Percentiles rank a stretch among this genome's conserved stretches.
Conservation (phyloP, 2,113 vertebrate genomes). For the Melozone crissalis region DNA sequence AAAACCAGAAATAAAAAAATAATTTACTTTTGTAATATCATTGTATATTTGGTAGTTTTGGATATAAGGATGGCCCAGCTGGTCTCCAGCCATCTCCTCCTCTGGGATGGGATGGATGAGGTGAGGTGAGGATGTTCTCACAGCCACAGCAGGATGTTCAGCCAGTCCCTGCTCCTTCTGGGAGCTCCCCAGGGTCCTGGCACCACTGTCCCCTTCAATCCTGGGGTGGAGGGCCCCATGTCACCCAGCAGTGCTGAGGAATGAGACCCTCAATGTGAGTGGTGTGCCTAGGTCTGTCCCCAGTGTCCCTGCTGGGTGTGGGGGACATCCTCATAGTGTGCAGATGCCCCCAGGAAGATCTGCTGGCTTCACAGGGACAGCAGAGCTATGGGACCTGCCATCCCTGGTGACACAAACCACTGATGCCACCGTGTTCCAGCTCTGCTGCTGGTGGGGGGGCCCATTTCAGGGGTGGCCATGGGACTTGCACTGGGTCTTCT, state of each 20-base stretch:
- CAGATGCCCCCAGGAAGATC: neutral
- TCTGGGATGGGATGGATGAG: neutral
- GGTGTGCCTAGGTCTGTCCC: neutral
- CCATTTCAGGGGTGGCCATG: fast-evolving
- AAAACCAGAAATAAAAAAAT: conserved; percentile 3
- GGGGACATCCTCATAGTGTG: neutral
- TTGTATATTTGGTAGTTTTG: neutral
- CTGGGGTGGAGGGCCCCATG: fast-evolving
- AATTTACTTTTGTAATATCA: conserved; percentile 57
- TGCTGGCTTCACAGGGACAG: neutral
- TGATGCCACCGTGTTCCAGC: fast-evolving
- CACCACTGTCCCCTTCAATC: neutral
- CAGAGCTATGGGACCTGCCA: neutral
- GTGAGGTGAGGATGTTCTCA: neutral
- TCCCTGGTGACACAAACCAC: neutral
- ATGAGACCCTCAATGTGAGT: fast-evolving
- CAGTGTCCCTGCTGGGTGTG: fast-evolving
- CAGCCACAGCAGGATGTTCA: neutral
- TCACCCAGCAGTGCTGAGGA: neutral
- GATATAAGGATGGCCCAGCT: neutral
- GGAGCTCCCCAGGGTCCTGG: neutral
- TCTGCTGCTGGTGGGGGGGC: neutral
- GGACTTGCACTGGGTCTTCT: neutral
- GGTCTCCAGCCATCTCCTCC: neutral
- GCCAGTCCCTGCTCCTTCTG: neutral